Base-by-base conservation (phyloP, 1,140 invertebrate genomes). In the Artemia franciscana region DNA sequence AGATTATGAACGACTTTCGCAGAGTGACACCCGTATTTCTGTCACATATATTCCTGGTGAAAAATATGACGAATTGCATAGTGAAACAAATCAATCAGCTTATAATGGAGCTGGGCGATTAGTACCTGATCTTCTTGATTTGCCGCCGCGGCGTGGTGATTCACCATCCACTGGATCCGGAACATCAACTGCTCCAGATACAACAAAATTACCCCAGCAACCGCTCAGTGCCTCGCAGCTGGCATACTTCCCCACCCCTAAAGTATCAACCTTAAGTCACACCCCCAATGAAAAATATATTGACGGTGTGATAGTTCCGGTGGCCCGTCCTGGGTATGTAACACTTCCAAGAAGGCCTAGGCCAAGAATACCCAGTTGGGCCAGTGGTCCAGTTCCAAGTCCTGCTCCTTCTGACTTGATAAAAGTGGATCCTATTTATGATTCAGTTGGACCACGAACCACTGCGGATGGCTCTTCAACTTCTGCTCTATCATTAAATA, bases 371-470 rank as follows among this genome's bases (percentile, higher is more conserved):
- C 84, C 85, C 0, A 87, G 85, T 63, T 89, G 86, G 84, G 65
- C 65, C 12, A 67, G 67, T 26, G 65, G 64, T 5, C 60, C 62
- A 26, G 58, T 63, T n/a, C 24, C 60, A 9, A 26, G 59, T 5
- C 60, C 63, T 26, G 58, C 60, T 15, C 60, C 63, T 1, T 62
- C 60, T 15, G 57, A 28, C 5, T 58, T 21, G 56, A 7, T 26
- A 18, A 26, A 4, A 26, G 57, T 21, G 65, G 85, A 88, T 68
- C 85, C 85, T 0, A 79, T 88, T 3, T 91, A 91, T 71, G 88
- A 91, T 71, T 89, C 89, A 70, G 86, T 91, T 82, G 88, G 88
- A 1, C 84, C 85, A 25, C 77, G 88, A 67, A 85, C 89, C 9
- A 91, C 88, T 5, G 87, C 86, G 2, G 85, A 84, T 65, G 88